Percentiles rank a stretch among this genome's conserved stretches.
phyloP scores from a whole-genome alignment of 2,888 invertebrate genomes.

The Platerodrilus igneus region DNA sequence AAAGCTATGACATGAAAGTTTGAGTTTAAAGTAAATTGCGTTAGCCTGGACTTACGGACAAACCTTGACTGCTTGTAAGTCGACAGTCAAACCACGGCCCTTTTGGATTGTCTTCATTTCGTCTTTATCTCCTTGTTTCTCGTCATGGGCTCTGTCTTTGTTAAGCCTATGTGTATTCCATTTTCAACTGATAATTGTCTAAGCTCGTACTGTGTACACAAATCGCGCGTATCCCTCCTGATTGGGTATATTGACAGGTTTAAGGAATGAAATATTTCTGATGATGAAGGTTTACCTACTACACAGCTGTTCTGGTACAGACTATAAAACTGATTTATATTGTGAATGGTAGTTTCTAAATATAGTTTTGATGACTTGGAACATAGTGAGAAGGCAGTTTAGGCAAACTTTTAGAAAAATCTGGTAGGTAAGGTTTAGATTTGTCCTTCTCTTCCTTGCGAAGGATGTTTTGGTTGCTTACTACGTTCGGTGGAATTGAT shows the following conservation, averaged over 20 bases:
- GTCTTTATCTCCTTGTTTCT: neutral
- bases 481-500: too few species aligned
- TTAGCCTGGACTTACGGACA: conserved; percentile 2
- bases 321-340: too few species aligned
- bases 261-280: neutral
- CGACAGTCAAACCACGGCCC: conserved; percentile 3
- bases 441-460: too few species aligned
- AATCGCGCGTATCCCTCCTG: neutral
- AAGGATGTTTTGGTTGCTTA: too few species aligned
- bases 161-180: neutral
- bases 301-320: too few species aligned
- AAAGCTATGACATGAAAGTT: too few species aligned
- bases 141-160: neutral
- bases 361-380: too few species aligned
- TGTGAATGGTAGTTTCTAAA: too few species aligned
- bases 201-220: conserved; percentile 1
- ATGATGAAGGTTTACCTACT: too few species aligned
- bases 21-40: conserved; percentile 3
- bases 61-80: conserved; percentile 1
- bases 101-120: neutral
- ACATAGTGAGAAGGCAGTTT: too few species aligned
- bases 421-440: too few species aligned
- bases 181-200: conserved; percentile 3
- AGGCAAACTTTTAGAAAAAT: too few species aligned
- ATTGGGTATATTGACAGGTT: neutral